Percentiles rank a stretch among this genome's conserved stretches.
phyloP scores from a whole-genome alignment of 1,140 invertebrate genomes.

The Aculops lycopersici region DNA sequence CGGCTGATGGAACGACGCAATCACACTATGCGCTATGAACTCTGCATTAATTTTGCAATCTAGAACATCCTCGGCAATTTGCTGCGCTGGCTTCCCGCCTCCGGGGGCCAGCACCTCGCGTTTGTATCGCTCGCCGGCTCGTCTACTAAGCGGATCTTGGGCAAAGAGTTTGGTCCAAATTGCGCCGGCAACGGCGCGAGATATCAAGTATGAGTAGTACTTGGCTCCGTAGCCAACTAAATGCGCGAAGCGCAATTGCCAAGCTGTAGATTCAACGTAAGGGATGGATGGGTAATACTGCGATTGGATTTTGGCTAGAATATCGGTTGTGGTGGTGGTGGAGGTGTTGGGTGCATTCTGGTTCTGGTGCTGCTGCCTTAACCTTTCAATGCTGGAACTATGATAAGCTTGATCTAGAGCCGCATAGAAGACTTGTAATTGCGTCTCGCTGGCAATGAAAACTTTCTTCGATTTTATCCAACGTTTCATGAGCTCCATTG shows the following conservation, averaged over 20 bases:
- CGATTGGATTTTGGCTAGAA: slow-evolving; percentile 41
- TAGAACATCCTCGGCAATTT: slow-evolving; percentile 23
- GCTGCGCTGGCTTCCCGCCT: slow-evolving; percentile 42
- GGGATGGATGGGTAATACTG: slow-evolving; percentile 54
- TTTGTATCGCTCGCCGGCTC: slow-evolving; percentile 38
- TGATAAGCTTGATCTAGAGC: slow-evolving; percentile 66
- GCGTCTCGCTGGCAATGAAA: slow-evolving; percentile 60
- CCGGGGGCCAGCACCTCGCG: slow-evolving; percentile 45
- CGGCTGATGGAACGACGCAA: background rate
- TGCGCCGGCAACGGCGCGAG: slow-evolving; percentile 57
- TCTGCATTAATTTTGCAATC: slow-evolving; percentile 4
- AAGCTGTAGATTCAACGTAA: slow-evolving; percentile 60
- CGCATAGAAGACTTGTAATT: slow-evolving; percentile 60
- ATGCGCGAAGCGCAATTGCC: slow-evolving; percentile 83
- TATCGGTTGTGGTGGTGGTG: slow-evolving; percentile 25
- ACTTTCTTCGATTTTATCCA: slow-evolving; percentile 47
- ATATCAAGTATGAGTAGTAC: slow-evolving; percentile 88
- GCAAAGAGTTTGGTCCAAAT: slow-evolving; percentile 72
- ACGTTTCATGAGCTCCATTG: slow-evolving; percentile 34
- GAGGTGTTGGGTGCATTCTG: slow-evolving; percentile 17
- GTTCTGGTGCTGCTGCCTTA: slow-evolving; percentile 3
- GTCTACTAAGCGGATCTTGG: slow-evolving; percentile 38
- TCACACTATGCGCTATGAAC: slow-evolving; percentile 1
- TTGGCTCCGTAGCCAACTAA: slow-evolving; percentile 87
- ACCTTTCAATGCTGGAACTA: slow-evolving; percentile 18